Percentiles rank a stretch among this genome's conserved stretches.
Conservation (phyloP, 2,797 vertebrate genomes). For the Epinephelus awoara region DNA sequence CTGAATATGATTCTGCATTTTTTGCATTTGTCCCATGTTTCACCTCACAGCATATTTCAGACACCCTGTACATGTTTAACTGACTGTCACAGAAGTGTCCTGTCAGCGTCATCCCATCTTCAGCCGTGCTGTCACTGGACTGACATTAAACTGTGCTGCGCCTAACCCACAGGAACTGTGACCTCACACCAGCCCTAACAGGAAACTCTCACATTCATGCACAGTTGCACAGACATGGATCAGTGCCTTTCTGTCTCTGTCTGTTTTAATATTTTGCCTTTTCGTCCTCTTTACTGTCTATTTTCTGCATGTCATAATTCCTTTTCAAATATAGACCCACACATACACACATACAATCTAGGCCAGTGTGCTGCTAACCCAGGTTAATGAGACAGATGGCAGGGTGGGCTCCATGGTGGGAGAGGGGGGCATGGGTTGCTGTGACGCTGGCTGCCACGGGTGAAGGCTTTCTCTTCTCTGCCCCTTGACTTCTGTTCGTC, state of each 20-base stretch:
- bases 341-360: neutral
- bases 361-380: conserved; percentile 32
- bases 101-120: conserved; percentile 22
- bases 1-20: neutral
- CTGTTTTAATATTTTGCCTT: conserved; percentile 10
- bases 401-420: conserved; percentile 43
- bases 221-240: conserved; percentile 44
- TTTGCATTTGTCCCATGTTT: neutral
- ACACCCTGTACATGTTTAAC: neutral
- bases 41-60: conserved; percentile 8
- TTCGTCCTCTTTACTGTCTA: neutral
- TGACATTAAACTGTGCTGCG: conserved; percentile 34
- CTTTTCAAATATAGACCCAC: conserved; percentile 6
- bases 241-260: conserved; percentile 11
- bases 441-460: conserved; percentile 38
- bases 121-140: conserved; percentile 18
- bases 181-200: conserved; percentile 28
- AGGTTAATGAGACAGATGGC: conserved; percentile 76
- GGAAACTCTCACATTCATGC: conserved; percentile 55
- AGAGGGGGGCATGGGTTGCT: conserved; percentile 28
- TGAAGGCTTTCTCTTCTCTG: conserved; percentile 25
- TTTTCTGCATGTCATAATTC: neutral
- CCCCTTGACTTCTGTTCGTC: conserved; percentile 31
- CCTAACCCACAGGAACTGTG: conserved; percentile 15
- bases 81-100: conserved; percentile 18